Evolutionary conservation across 2,888 invertebrate genomes (phyloP).

Genomic region (Lithophane ornitopus): DNA sequence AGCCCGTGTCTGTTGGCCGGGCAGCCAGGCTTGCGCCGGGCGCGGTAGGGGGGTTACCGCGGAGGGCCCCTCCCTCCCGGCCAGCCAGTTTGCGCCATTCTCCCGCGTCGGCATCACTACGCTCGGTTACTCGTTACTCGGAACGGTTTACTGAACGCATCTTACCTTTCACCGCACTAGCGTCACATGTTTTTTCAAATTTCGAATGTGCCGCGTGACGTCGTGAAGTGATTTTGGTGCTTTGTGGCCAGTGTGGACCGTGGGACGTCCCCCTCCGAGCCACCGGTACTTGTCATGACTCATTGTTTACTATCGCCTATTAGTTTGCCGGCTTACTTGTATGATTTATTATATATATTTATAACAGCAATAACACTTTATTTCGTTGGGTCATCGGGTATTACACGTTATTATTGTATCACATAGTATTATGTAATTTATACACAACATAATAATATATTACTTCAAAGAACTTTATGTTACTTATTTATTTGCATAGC

Average conservation of each 20-base stretch:
- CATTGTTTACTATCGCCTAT: slow-evolving; percentile 80
- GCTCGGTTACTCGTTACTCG: slow-evolving; percentile 84
- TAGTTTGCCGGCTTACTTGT: slow-evolving; percentile 76
- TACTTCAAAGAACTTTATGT: slow-evolving; percentile 25
- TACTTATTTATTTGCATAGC: slow-evolving; percentile 46
- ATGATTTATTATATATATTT: slow-evolving; percentile 67
- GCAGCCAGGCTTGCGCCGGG: slow-evolving; percentile 75
- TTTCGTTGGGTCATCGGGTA: slow-evolving; percentile 29
- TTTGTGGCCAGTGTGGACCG: slow-evolving; percentile 85
- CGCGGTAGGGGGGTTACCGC: slow-evolving; percentile 60
- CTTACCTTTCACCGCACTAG: slow-evolving; percentile 88
- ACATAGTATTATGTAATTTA: slow-evolving; percentile 36
- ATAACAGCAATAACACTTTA: slow-evolving; percentile 43
- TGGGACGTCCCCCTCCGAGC: slow-evolving; percentile 73
- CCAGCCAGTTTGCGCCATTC: slow-evolving; percentile 88
- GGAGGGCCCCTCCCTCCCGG: slow-evolving; percentile 77
- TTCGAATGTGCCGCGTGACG: slow-evolving; percentile 83
- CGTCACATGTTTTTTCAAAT: slow-evolving; percentile 82
- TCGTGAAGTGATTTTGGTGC: slow-evolving; percentile 88
- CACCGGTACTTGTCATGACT: slow-evolving; percentile 84
- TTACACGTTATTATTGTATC: slow-evolving; percentile 35
- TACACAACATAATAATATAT: slow-evolving; percentile 21
- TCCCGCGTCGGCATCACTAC: slow-evolving; percentile 87
- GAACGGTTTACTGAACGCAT: slow-evolving; percentile 86
- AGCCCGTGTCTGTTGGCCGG: slow-evolving; percentile 85